Conservation (phyloP, 2,113 vertebrate genomes). For the Ancistrus triradiatus region DNA sequence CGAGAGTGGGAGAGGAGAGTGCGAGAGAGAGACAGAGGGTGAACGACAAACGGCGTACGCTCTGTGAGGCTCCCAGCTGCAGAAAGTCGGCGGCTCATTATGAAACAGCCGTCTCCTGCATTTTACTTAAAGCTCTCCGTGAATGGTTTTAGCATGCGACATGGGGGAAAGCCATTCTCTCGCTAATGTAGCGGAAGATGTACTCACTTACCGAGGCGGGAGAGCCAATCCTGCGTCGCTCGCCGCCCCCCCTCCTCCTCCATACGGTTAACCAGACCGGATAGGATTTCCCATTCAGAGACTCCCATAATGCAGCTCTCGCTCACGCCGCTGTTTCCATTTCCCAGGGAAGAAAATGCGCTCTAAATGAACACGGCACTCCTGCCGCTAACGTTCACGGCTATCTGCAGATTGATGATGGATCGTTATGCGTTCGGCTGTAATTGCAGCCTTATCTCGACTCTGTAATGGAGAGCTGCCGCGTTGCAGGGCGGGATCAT, state of each 20-base stretch:
- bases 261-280: slow-evolving; percentile 1
- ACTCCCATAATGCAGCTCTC: too few species aligned
- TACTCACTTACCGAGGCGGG: slow-evolving; percentile 37
- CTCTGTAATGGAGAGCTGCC: slow-evolving; percentile 61
- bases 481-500: slow-evolving; percentile 61
- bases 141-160: slow-evolving; percentile 46
- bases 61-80: slow-evolving; percentile 31
- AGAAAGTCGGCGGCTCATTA: slow-evolving; percentile 35
- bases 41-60: slow-evolving; percentile 18
- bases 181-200: slow-evolving; percentile 48
- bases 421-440: slow-evolving; percentile 50
- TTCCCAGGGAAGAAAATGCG: background rate
- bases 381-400: slow-evolving; percentile 27
- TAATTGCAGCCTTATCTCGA: slow-evolving; percentile 64
- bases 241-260: slow-evolving; percentile 1
- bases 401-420: slow-evolving; percentile 31
- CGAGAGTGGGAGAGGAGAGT: background rate
- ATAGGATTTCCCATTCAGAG: slow-evolving; percentile 37
- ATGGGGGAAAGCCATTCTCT: slow-evolving; percentile 37
- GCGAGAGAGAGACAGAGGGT: slow-evolving; percentile 4
- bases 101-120: slow-evolving; percentile 38
- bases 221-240: slow-evolving; percentile 20
- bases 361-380: slow-evolving; percentile 14
- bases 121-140: slow-evolving; percentile 55
- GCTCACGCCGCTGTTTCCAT: background rate